A percentile compares a stretch with the other conserved stretches of the same genome.
Conservation (phyloP, 30 jellyfish, hydroid and myxozoan genomes). For the Turritopsis dohrnii region DNA sequence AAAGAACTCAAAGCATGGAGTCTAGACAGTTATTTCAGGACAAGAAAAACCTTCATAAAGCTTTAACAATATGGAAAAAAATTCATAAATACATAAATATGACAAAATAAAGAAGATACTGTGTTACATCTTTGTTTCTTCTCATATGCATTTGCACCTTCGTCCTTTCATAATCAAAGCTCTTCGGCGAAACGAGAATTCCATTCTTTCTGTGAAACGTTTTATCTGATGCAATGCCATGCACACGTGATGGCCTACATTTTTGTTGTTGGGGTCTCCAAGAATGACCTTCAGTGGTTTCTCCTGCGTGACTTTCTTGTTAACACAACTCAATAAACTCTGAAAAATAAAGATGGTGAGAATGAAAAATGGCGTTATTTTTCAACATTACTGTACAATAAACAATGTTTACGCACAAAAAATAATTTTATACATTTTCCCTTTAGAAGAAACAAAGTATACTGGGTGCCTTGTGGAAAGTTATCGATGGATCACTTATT, state of each 20-base stretch:
- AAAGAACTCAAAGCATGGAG: no score
- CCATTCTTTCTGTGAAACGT: background rate
- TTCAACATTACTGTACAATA: no score
- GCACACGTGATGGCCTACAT: background rate
- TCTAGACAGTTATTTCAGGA: no score
- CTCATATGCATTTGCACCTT: background rate
- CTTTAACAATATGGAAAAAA: no score
- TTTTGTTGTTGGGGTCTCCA: background rate
- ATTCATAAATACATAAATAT: background rate
- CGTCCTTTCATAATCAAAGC: background rate
- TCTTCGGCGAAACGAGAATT: background rate
- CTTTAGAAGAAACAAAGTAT: no score
- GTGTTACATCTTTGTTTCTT: background rate
- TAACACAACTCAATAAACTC: background rate
- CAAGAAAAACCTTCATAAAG: background rate
- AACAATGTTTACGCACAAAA: no score
- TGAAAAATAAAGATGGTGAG: background rate
- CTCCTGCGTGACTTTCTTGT: background rate
- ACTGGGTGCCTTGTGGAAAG: no score
- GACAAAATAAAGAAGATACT: no score
- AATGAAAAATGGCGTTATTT: no score
- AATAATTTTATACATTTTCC: no score
- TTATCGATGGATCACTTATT: no score
- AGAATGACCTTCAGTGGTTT: background rate
- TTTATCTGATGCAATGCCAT: background rate